Conservation (phyloP, 2,888 invertebrate genomes). For the Patella ulyssiponensis region DNA sequence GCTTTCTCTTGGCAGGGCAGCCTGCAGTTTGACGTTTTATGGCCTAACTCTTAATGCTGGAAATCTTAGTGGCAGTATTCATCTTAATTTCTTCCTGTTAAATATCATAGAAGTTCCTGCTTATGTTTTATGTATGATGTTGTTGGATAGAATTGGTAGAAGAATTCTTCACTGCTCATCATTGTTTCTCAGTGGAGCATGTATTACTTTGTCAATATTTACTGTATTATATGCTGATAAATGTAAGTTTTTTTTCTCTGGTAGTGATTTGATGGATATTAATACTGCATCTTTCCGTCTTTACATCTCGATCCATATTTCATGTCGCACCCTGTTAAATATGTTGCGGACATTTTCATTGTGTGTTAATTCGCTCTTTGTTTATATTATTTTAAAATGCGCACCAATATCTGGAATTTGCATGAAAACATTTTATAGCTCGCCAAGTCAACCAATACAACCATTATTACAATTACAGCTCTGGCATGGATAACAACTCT, state of each 20-base stretch:
- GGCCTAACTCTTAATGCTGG: constrained; percentile 36
- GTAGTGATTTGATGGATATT: not conserved
- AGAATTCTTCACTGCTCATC: constrained; percentile 13
- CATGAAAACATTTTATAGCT: too few relatives aligned
- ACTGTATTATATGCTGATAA: constrained; percentile 4
- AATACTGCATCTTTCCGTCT: not conserved
- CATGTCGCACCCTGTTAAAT: not conserved
- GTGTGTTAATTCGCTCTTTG: too few relatives aligned
- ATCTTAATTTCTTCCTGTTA: constrained; percentile 38
- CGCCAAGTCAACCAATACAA: too few relatives aligned
- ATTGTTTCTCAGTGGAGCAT: constrained; percentile 24
- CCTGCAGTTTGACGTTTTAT: constrained; percentile 42
- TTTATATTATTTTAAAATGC: too few relatives aligned
- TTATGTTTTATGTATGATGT: constrained; percentile 19
- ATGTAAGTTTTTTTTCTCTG: not conserved
- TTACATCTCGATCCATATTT: not conserved
- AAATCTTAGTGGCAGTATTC: constrained; percentile 34
- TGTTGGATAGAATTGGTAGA: constrained; percentile 33
- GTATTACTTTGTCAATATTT: not conserved
- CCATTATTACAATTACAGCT: not conserved
- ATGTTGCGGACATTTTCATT: too few relatives aligned
- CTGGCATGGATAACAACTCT: not conserved
- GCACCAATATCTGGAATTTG: too few relatives aligned
- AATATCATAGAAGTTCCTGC: constrained; percentile 31
- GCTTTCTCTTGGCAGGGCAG: constrained; percentile 34